Percentiles rank a stretch among this genome's conserved stretches.
Evolutionary conservation across 2,797 vertebrate genomes (phyloP).

Genomic region (Megalops cyprinoides): DNA sequence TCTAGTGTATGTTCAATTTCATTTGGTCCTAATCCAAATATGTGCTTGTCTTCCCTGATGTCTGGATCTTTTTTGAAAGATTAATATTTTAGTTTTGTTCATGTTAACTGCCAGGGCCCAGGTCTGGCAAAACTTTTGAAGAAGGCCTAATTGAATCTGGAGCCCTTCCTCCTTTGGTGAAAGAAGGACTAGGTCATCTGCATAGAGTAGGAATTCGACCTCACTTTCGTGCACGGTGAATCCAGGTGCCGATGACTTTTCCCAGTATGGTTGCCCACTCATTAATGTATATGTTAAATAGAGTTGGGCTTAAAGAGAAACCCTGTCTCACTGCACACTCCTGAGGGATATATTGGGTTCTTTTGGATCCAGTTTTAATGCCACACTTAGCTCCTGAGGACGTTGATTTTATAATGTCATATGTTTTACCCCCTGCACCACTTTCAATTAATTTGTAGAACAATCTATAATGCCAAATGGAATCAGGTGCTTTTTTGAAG

Average conservation of each 20-base stretch:
- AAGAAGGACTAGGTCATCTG: neutral
- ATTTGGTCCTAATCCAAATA: too few species aligned
- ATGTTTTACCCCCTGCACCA: neutral
- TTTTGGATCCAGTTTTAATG: neutral
- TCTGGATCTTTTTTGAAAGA: neutral
- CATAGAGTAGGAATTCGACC: neutral
- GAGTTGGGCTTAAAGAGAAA: neutral
- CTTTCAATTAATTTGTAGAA: neutral
- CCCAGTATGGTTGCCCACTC: neutral
- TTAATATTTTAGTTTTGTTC: too few species aligned
- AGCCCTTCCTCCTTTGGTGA: neutral
- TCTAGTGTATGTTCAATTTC: too few species aligned
- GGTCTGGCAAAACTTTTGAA: too few species aligned
- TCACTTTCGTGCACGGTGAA: neutral
- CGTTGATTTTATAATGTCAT: conserved; percentile 6
- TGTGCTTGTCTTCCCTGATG: neutral
- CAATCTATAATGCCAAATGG: neutral
- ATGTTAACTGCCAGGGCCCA: neutral
- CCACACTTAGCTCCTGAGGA: neutral
- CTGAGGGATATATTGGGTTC: neutral
- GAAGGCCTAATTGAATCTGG: too few species aligned
- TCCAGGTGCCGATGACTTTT: neutral
- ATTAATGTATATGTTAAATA: neutral
- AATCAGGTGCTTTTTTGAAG: neutral
- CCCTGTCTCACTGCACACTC: neutral